Conservation (phyloP, 2,888 invertebrate species). For the Hedychridium roseum region DNA sequence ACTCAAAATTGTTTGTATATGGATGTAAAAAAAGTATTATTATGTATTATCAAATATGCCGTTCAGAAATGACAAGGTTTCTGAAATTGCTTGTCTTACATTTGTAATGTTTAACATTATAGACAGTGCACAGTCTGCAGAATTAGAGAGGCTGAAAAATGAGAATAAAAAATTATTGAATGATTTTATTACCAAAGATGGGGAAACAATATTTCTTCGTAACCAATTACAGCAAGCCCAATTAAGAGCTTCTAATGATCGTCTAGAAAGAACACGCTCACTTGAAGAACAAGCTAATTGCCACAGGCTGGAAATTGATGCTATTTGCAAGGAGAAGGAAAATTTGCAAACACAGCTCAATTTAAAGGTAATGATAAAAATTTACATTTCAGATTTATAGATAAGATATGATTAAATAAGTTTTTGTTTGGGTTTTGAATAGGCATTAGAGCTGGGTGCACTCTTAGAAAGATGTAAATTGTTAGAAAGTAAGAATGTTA, state of each 20-base stretch:
- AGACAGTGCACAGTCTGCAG: conserved; percentile 27
- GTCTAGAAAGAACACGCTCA: conserved; percentile 42
- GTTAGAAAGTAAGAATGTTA: conserved; percentile 46
- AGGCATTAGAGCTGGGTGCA: background rate
- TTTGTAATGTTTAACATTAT: conserved; percentile 2
- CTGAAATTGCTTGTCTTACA: conserved; percentile 2
- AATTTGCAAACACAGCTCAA: conserved; percentile 51
- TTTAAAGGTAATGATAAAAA: conserved; percentile 42
- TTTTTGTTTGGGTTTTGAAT: background rate
- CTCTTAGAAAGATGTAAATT: conserved; percentile 50
- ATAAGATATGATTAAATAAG: background rate
- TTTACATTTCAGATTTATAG: background rate
- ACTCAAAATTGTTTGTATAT: background rate
- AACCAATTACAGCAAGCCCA: conserved; percentile 48
- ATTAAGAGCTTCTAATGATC: conserved; percentile 44
- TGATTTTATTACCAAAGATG: conserved; percentile 53
- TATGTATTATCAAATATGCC: background rate
- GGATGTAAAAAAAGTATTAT: background rate
- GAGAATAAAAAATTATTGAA: conserved; percentile 50
- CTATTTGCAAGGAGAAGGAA: conserved; percentile 49
- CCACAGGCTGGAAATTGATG: conserved; percentile 41
- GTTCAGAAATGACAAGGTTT: too few species aligned
- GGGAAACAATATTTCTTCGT: conserved; percentile 51
- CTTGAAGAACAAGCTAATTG: conserved; percentile 49
- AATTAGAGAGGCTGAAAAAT: conserved; percentile 42